phyloP scores from a whole-genome alignment of 2,888 invertebrate genomes.

The Harmothoe impar region DNA sequence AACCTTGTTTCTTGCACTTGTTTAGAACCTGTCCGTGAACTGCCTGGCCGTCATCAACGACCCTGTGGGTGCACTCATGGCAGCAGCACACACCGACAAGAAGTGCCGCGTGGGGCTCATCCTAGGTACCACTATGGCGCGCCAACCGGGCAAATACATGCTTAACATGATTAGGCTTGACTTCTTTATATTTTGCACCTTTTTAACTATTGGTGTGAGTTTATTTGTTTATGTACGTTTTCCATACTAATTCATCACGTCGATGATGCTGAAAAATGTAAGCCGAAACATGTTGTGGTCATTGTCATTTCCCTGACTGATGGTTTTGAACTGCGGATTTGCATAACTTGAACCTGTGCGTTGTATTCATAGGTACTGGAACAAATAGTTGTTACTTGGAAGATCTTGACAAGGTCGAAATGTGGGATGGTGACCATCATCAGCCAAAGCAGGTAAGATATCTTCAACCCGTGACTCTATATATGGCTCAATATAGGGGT shows the following conservation, averaged over 20 bases:
- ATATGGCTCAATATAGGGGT: too few relatives aligned
- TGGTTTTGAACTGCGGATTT: too few relatives aligned
- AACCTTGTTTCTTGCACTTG: too few relatives aligned
- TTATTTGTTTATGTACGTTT: too few relatives aligned
- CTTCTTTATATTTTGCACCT: too few relatives aligned
- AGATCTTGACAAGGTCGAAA: conserved; percentile 91
- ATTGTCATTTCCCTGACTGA: too few relatives aligned
- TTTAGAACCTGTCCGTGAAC: conserved; percentile 89
- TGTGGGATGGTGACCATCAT: conserved; percentile 87
- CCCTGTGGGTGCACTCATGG: conserved; percentile 98
- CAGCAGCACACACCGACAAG: conserved; percentile 97
- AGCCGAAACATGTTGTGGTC: too few relatives aligned
- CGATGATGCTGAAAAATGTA: too few relatives aligned
- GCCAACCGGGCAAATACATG: conserved; percentile 8
- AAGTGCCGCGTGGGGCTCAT: conserved; percentile 97
- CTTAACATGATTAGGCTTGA: not conserved
- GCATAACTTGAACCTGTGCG: too few relatives aligned
- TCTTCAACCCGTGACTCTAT: not conserved
- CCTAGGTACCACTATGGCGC: conserved; percentile 88
- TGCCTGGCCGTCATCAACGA: conserved; percentile 97
- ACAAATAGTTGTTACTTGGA: conserved; percentile 98
- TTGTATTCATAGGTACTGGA: conserved; percentile 92
- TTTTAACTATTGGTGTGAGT: too few relatives aligned
- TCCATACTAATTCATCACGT: too few relatives aligned
- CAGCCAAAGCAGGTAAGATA: conserved; percentile 81